A percentile compares a stretch with the other conserved stretches of the same genome.
Conservation (phyloP, 1,140 invertebrate species). For the Stegodyphus dumicola region DNA sequence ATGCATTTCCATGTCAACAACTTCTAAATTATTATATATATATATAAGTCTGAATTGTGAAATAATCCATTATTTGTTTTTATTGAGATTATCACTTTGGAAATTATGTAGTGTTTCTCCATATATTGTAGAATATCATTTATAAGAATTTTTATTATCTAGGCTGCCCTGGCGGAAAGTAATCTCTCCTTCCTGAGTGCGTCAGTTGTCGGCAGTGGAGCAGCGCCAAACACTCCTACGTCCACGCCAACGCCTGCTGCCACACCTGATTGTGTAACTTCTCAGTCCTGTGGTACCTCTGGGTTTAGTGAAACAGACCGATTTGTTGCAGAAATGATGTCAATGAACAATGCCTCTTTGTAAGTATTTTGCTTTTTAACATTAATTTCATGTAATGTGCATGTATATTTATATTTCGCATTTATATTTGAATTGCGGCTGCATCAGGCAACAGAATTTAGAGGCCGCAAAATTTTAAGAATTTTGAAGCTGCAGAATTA, state of each 20-base stretch:
- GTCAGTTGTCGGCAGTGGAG: slow-evolving; percentile 61
- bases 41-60: too few species aligned
- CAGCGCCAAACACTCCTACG: slow-evolving; percentile 27
- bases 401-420: too few species aligned
- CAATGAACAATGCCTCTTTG: slow-evolving; percentile 45
- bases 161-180: slow-evolving; percentile 77
- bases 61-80: too few species aligned
- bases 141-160: slow-evolving; percentile 9
- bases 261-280: slow-evolving; percentile 51
- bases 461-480: too few species aligned
- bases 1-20: too few species aligned
- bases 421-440: too few species aligned
- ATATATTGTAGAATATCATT: too few species aligned
- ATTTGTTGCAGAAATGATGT: slow-evolving; percentile 58
- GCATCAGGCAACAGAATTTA: too few species aligned
- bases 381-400: not conserved
- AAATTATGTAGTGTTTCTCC: too few species aligned
- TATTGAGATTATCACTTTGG: too few species aligned
- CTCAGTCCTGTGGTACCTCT: slow-evolving; percentile 32
- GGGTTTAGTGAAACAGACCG: slow-evolving; percentile 55
- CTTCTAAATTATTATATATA: too few species aligned
- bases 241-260: slow-evolving; percentile 56
- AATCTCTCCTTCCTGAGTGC: slow-evolving; percentile 73
- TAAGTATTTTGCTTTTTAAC: slow-evolving; percentile 11
- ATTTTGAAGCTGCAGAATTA: too few species aligned